These are phyloP conservation scores for Linnaemya vulpina DNA, from an alignment of 2,888 invertebrate species.

Conservation along the genomic window DNA sequence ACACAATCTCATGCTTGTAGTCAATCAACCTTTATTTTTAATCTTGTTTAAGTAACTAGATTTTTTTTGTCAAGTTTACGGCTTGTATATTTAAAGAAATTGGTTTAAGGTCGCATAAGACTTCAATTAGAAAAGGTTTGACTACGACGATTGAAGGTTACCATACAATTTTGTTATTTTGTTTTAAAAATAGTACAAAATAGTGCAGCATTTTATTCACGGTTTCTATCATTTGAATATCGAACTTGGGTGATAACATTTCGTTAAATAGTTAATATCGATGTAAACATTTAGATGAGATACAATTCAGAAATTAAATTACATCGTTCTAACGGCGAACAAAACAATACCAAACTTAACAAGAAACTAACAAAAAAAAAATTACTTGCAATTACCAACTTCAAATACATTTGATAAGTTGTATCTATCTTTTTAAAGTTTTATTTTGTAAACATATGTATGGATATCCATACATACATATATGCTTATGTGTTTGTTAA, in stretches of 20 bases:
- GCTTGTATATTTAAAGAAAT: slow-evolving; percentile 18
- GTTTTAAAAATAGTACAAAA: not conserved
- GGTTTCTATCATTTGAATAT: no score
- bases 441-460: not conserved
- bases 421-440: no score
- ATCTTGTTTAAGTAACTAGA: slow-evolving; percentile 37
- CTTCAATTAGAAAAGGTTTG: slow-evolving; percentile 2
- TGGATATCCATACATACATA: not conserved
- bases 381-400: no score
- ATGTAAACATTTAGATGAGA: no score
- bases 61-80: slow-evolving; percentile 21
- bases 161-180: not conserved
- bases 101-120: slow-evolving; percentile 56
- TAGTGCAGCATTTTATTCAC: no score
- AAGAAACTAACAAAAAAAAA: no score
- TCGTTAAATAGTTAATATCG: no score
- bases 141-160: slow-evolving; percentile 12
- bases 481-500: not conserved
- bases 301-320: no score
- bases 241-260: no score
- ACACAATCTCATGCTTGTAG: not conserved
- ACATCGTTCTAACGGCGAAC: no score
- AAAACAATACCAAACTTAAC: no score
- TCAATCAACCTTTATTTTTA: slow-evolving; percentile 7
- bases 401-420: no score